Percentiles rank a stretch among this genome's conserved stretches.
phyloP scores from a whole-genome alignment of 2,888 invertebrate species.

The Eurois occulta region DNA sequence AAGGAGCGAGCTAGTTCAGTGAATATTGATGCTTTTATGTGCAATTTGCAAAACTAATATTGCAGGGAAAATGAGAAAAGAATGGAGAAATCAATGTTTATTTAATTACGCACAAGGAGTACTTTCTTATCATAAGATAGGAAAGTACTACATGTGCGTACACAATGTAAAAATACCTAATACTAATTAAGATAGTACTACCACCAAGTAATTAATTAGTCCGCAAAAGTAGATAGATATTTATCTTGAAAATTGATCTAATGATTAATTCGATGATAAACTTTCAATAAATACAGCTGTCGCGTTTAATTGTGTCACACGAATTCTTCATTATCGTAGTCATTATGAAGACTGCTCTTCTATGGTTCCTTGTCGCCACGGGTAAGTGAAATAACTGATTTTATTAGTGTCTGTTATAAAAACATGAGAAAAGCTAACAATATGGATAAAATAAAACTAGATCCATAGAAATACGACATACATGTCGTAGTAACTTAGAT shows the following conservation, averaged over 20 bases:
- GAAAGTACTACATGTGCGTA: neutral
- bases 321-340: constrained; percentile 2
- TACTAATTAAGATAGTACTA: constrained; percentile 28
- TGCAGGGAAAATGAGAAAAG: neutral
- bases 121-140: too few species aligned
- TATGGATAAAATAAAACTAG: neutral
- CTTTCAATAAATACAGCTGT: constrained; percentile 46
- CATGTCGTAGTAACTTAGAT: too few species aligned
- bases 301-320: constrained; percentile 3
- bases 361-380: constrained; percentile 47
- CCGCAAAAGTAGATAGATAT: neutral
- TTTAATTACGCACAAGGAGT: too few species aligned
- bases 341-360: constrained; percentile 40
- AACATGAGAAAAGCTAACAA: neutral
- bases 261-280: constrained; percentile 34
- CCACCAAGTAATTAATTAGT: constrained; percentile 8
- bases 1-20: too few species aligned
- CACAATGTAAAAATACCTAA: neutral
- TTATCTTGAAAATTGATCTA: constrained; percentile 18
- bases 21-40: too few species aligned
- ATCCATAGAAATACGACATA: too few species aligned
- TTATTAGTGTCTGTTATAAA: too few species aligned
- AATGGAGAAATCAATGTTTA: neutral
- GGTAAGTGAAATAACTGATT: constrained; percentile 30
- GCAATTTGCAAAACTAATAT: neutral